phyloP scores from a whole-genome alignment of 2,797 vertebrate species.

The Alectoris magna region DNA sequence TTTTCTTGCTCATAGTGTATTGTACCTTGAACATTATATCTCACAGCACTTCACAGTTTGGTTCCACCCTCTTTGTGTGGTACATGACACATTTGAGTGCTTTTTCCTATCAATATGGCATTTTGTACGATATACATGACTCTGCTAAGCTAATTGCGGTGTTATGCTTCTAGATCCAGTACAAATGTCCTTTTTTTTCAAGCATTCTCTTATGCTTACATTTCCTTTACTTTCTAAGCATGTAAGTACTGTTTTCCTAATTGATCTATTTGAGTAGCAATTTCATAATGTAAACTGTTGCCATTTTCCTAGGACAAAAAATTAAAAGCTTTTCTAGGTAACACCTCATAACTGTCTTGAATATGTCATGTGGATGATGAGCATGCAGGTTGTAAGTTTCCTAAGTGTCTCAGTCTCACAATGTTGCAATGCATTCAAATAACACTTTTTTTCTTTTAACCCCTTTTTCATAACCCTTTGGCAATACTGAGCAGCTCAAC shows the following conservation, averaged over 20 bases:
- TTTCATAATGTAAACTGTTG: conserved; percentile 21
- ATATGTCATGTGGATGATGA: neutral
- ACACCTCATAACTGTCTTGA: neutral
- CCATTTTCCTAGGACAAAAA: conserved; percentile 19
- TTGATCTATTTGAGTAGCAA: conserved; percentile 42
- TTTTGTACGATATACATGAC: conserved; percentile 44
- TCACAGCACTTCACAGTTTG: conserved; percentile 68
- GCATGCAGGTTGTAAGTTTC: neutral
- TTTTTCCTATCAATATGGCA: conserved; percentile 35
- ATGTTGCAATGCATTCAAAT: neutral
- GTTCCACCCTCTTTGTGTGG: conserved; percentile 56
- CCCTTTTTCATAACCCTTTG: neutral
- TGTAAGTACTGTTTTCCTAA: conserved; percentile 21
- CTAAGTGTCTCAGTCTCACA: neutral
- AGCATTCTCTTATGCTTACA: neutral
- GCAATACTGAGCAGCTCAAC: neutral
- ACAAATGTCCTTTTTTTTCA: conserved; percentile 35
- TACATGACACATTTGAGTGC: conserved; percentile 56
- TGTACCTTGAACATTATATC: conserved; percentile 58
- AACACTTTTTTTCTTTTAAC: neutral
- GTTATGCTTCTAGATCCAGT: conserved; percentile 33
- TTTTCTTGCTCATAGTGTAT: conserved; percentile 41
- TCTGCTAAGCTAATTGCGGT: conserved; percentile 51
- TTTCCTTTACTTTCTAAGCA: conserved; percentile 11
- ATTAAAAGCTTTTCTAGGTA: neutral